Evolutionary conservation across 2,113 vertebrate genomes (phyloP).

Genomic region (Hydrolagus affinis): DNA sequence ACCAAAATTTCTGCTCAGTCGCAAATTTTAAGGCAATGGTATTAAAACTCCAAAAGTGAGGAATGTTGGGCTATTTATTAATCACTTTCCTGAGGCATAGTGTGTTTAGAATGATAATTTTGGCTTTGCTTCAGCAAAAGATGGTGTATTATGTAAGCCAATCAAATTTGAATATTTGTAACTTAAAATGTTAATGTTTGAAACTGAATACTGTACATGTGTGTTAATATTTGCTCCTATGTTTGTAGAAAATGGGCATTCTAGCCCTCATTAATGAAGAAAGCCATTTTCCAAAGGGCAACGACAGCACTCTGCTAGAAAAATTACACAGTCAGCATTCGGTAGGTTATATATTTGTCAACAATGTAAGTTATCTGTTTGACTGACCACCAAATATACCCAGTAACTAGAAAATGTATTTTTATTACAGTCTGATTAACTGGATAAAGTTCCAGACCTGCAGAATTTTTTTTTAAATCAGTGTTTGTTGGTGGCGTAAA

Average conservation of each 20-base stretch:
- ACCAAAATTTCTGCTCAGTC: too few species aligned
- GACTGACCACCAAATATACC: background rate
- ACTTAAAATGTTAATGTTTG: background rate
- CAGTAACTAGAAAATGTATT: background rate
- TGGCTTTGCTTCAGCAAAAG: background rate
- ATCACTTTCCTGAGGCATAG: background rate
- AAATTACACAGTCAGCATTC: constrained; percentile 86
- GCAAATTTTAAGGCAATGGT: too few species aligned
- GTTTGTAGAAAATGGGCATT: constrained; percentile 85
- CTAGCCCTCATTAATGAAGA: constrained; percentile 94
- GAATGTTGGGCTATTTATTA: background rate
- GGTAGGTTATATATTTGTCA: constrained; percentile 52
- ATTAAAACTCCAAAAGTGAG: too few species aligned
- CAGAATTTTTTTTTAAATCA: too few species aligned
- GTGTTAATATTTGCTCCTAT: background rate
- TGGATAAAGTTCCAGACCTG: too few species aligned
- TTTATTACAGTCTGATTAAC: too few species aligned
- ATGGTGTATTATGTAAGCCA: background rate
- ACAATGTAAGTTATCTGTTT: background rate
- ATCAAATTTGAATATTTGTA: too few species aligned
- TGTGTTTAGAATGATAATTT: background rate
- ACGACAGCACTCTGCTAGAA: constrained; percentile 80
- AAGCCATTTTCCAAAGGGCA: constrained; percentile 94
- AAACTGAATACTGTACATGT: background rate
- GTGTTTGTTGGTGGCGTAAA: too few species aligned